Conservation (phyloP, 2,888 invertebrate genomes). For the Linnaemya vulpina region DNA sequence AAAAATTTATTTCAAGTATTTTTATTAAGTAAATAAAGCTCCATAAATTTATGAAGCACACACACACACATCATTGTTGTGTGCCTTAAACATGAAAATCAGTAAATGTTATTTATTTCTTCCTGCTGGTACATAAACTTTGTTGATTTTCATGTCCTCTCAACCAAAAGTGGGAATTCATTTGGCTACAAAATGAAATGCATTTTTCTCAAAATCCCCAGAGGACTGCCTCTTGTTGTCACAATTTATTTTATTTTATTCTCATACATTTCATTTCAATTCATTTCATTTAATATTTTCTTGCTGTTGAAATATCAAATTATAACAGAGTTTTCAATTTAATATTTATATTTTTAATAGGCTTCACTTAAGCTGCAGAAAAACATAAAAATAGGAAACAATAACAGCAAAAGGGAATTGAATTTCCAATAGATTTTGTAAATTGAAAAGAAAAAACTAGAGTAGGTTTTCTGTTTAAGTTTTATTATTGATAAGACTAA, state of each 20-base stretch:
- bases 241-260: neutral
- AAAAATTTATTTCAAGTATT: conserved; percentile 46
- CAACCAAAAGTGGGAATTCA: conserved; percentile 27
- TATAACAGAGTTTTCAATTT: conserved; percentile 39
- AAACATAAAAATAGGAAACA: conserved; percentile 8
- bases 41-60: conserved; percentile 5
- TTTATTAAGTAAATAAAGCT: conserved; percentile 6
- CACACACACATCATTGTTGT: neutral
- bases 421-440: conserved; percentile 7
- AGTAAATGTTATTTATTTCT: conserved; percentile 17
- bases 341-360: conserved; percentile 52
- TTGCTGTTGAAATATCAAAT: conserved; percentile 24
- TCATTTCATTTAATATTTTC: neutral
- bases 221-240: conserved; percentile 17
- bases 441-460: neutral
- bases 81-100: neutral
- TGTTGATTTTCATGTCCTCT: conserved; percentile 1
- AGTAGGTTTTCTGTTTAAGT: neutral
- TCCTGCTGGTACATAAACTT: conserved; percentile 25
- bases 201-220: conserved; percentile 43
- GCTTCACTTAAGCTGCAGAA: conserved; percentile 7
- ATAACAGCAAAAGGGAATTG: conserved; percentile 25
- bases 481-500: neutral
- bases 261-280: neutral
- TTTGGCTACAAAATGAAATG: conserved; percentile 42